These are phyloP conservation scores for Tenualosa thibaudeaui DNA, from an alignment of 2,797 vertebrate species.

Conservation along the genomic window DNA sequence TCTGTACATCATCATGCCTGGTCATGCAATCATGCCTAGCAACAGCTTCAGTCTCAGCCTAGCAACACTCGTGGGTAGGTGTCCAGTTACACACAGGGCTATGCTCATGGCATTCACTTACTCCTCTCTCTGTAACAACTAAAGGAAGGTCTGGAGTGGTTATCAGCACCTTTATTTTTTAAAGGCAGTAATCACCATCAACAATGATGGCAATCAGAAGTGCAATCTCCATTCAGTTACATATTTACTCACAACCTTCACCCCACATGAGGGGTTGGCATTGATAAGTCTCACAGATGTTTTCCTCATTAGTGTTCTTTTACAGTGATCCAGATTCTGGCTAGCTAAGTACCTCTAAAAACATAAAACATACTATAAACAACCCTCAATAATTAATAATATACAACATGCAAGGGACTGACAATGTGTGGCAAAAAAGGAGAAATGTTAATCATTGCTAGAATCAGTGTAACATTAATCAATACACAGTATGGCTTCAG, in stretches of 20 bases:
- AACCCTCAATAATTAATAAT: no score
- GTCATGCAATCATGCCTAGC: not conserved
- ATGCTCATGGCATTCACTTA: not conserved
- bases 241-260: slow-evolving; percentile 11
- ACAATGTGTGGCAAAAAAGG: no score
- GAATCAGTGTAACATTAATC: not conserved
- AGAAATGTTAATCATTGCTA: not conserved
- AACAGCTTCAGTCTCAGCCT: not conserved
- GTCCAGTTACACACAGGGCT: not conserved
- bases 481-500: not conserved
- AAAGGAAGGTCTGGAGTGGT: not conserved
- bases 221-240: not conserved
- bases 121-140: not conserved
- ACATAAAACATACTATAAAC: no score
- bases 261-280: not conserved
- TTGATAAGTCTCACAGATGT: not conserved
- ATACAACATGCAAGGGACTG: no score
- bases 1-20: not conserved
- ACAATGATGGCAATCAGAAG: not conserved
- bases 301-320: not conserved
- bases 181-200: not conserved
- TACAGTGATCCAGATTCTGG: not conserved
- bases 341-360: not conserved
- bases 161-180: not conserved
- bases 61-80: not conserved